Evolutionary conservation across 2,113 vertebrate genomes (phyloP), one percentile per base, ranked within the genome.

Genomic region (Scopus umbretta): DNA sequence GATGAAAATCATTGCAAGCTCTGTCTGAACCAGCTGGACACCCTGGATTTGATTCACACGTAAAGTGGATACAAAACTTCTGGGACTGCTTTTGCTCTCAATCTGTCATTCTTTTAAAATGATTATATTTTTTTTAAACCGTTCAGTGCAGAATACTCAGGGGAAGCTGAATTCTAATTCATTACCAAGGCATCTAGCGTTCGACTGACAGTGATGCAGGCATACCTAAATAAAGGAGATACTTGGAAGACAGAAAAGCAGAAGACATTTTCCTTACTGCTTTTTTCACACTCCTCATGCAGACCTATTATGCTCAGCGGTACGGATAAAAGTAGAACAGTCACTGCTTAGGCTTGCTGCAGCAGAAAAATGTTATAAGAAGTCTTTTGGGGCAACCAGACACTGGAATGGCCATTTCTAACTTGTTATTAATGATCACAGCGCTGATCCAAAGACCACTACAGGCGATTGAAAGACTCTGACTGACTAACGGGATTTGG

Each of bases 81-180:
- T 82, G 91, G 88, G 90, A 91, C 43, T 89, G 61, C 66, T 94
- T 94, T 85, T 96, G 73, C 80, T 88, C 83, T 89, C 86, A 92
- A 79, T 91, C 89, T 96, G 92, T 90, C 92, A 92, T 73, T 94
- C 70, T 68, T 76, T 66, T 50, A 68, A 95, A 92, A 86, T 52
- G 0, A 32, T 67, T 50, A n/a, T n/a, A 4, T 32, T 59, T 80
- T 93, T 79, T 78, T 67, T 26, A 36, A 89, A 80, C n/a, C 59
- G 12, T 55, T 94, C 80, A 27, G 58, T 61, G 12, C 62, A 82
- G 88, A 93, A 89, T 89, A 87, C 84, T 85, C 86, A 56, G 56
- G 74, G 91, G 80, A 94, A 65, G 53, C 61, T 89, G 49, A 96
- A 95, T 87, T 91, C 56, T 89, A 79, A 72, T 86, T 89, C 86